Evolutionary conservation across 2,888 invertebrate genomes (phyloP).

Genomic region (Cephus spinipes): DNA sequence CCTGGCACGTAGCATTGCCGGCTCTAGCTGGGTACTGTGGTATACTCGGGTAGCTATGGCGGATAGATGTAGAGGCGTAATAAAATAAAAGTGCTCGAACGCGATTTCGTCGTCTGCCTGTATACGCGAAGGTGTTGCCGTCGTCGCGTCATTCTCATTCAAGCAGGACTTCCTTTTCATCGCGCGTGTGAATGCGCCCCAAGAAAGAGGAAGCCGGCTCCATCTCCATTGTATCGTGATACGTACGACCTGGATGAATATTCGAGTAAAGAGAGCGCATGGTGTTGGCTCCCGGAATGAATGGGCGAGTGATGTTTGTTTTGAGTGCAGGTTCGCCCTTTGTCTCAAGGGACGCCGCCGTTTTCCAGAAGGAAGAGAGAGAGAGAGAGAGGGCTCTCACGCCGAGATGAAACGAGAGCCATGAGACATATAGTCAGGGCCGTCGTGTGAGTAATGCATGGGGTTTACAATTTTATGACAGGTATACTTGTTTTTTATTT

Average conservation of each 20-base stretch:
- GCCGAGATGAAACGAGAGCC: not conserved
- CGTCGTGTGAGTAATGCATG: not conserved
- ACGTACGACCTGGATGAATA: conserved; percentile 14
- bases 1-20: not conserved
- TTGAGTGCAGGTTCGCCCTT: conserved; percentile 62
- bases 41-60: not conserved
- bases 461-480: not conserved
- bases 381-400: not conserved
- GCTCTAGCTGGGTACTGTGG: not conserved
- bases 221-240: conserved; percentile 46
- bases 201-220: conserved; percentile 41
- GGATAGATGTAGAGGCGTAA: not conserved
- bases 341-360: conserved; percentile 55
- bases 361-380: conserved; percentile 8
- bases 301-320: conserved; percentile 60
- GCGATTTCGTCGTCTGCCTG: not conserved
- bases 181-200: conserved; percentile 55
- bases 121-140: conserved; percentile 46
- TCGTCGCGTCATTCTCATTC: conserved; percentile 40
- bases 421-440: not conserved
- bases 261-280: conserved; percentile 1
- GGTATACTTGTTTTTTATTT: conserved; percentile 28
- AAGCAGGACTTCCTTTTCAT: conserved; percentile 53
- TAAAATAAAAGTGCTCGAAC: not conserved
- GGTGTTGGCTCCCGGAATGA: conserved; percentile 32